Evolutionary conservation across 2,113 vertebrate species (phyloP).

Genomic region (Symphodus melops): DNA sequence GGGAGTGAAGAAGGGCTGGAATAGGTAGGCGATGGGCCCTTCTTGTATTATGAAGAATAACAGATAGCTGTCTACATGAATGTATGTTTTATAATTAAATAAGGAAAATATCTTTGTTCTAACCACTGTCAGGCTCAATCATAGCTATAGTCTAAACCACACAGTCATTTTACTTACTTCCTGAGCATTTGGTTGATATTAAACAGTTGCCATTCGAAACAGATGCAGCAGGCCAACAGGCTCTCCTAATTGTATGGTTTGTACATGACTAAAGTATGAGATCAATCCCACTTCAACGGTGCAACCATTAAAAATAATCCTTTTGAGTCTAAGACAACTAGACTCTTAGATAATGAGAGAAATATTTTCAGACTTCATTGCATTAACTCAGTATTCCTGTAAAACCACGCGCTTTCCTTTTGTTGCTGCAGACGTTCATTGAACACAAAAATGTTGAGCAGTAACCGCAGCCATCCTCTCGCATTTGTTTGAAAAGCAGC

Average conservation of each 20-base stretch:
- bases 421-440: constrained; percentile 25
- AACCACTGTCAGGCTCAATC: constrained; percentile 11
- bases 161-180: constrained; percentile 46
- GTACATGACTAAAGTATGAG: constrained; percentile 34
- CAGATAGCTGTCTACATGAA: constrained; percentile 14
- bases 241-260: constrained; percentile 21
- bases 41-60: constrained; percentile 27
- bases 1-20: constrained; percentile 32
- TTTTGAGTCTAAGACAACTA: too few species aligned
- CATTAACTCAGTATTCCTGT: not conserved
- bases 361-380: not conserved
- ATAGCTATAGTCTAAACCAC: constrained; percentile 18
- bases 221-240: constrained; percentile 32
- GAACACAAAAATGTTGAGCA: constrained; percentile 41
- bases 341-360: too few species aligned
- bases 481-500: constrained; percentile 51
- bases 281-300: constrained; percentile 10
- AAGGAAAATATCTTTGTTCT: not conserved
- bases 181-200: constrained; percentile 57
- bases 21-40: constrained; percentile 29
- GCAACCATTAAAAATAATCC: constrained; percentile 20
- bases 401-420: constrained; percentile 17
- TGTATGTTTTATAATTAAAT: constrained; percentile 21
- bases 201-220: constrained; percentile 52
- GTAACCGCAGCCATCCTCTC: constrained; percentile 45